Base-by-base conservation (phyloP, 1,140 invertebrate genomes). In the Cydia splendana region DNA sequence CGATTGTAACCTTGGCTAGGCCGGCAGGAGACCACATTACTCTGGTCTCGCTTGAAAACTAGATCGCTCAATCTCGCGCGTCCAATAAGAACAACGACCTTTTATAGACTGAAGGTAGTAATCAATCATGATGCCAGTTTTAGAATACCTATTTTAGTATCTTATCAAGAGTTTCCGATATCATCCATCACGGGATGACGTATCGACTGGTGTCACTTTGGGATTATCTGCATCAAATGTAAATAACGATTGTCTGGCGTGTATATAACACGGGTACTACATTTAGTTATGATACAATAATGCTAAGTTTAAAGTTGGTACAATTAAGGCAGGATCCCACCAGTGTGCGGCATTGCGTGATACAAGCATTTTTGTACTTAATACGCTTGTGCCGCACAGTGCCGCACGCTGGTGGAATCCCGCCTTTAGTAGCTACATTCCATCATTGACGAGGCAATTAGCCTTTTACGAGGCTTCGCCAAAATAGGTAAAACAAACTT, bases 101-200 rank as follows among this genome's bases (percentile, higher is more conserved):
- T 62, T 62, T n/a, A 62, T 24, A 62, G 57, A 62, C 57, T 7
- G 57, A 71, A 42, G 65, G 65, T 18, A 18, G 34, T 38, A 71
- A 71, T 71, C 67, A 71, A 71, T 71, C 67, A 71, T 38, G 34
- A 18, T 71, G 15, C 30, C 34, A 38, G 34, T 71, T 71, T 71
- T 71, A 42, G 30, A 34, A 67, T 71, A 71, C 67, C 67, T 71
- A 38, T 38, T 71, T 69, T 42, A 20, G 15, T 38, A 71, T 71
- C 67, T 71, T 71, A 71, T 71, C 67, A 42, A 10, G 24, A 42
- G 15, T 71, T 71, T 30, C 24, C 30, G 67, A 71, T 71, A 38
- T 71, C 67, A 71, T 71, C 28, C n/a, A 71, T 71, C 67, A 71
- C n/a, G 67, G 12, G 28, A 38, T 71, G 67, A 24, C 67, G 67